Percentiles rank a stretch among this genome's conserved stretches.
Evolutionary conservation across 2,797 vertebrate genomes (phyloP).

Genomic region (Fratercula arctica): DNA sequence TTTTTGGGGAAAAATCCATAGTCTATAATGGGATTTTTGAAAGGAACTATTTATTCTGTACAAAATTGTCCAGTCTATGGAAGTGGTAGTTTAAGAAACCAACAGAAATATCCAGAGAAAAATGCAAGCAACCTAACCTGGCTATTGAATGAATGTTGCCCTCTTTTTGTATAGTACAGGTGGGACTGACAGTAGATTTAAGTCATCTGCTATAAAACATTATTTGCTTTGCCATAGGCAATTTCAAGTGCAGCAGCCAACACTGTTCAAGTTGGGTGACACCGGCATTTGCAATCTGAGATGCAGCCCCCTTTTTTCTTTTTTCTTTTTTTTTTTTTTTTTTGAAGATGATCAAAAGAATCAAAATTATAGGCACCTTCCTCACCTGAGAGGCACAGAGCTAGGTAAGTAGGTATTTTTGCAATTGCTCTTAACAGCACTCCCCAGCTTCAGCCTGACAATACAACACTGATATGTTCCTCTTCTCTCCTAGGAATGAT

Average conservation of each 20-base stretch:
- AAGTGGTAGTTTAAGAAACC: neutral
- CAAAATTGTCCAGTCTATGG: neutral
- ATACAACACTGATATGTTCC: constrained; percentile 7
- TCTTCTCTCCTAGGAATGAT: constrained; percentile 44
- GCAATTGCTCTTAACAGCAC: neutral
- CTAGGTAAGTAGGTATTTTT: constrained; percentile 30
- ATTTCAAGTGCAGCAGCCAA: neutral
- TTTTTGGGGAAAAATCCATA: neutral
- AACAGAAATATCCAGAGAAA: neutral
- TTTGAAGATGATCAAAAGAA: neutral
- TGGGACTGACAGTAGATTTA: neutral
- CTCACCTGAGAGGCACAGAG: neutral
- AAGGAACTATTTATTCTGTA: neutral
- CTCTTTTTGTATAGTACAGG: neutral
- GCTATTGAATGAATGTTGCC: neutral
- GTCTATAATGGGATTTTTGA: neutral
- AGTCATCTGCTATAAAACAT: neutral
- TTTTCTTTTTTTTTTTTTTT: neutral
- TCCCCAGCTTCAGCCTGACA: neutral
- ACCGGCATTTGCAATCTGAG: neutral
- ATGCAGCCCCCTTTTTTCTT: neutral
- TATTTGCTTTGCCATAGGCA: neutral
- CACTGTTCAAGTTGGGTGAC: neutral
- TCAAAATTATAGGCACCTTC: neutral
- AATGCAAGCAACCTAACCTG: neutral